Base-by-base conservation (phyloP, 2,888 invertebrate genomes). In the Synanthedon vespiformis region DNA sequence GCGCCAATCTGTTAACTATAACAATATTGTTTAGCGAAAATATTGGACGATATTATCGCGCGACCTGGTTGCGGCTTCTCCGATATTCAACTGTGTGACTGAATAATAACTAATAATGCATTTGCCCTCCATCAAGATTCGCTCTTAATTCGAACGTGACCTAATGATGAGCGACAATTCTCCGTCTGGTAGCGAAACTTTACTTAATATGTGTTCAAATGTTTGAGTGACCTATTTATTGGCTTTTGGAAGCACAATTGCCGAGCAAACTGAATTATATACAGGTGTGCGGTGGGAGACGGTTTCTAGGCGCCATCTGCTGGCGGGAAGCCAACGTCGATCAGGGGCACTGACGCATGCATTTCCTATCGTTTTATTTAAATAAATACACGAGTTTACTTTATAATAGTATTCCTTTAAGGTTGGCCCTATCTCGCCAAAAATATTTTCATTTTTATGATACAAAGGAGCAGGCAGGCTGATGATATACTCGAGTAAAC, bases 81-180 rank as follows among this genome's bases (percentile, higher is more conserved):
- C 58, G 56, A 59, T 65, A 61, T 67, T 68, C 13, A 16, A 14
- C 12, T 16, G 34, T 34, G 34, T 34, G 34, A 34, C 5, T 34
- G 10, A 34, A 34, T 34, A 10, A 34, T 34, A 34, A 34, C 34
- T 34, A 34, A 34, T 34, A 34, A 34, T 34, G 10, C 34, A 34
- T 10, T 34, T 22, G 22, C 22, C 22, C 22, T 22, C 5, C 5
- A 22, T 22, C 5, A 34, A 10, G 2, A 34, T 34, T 34, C 34
- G 34, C 8, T 6, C 10, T 34, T 34, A 34, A 34, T 34, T 8
- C 27, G 27, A 13, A 14, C n/a, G 10, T 44, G 14, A 34, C 53
- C 55, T 53, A 53, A 53, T 53, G 44, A 50, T 41, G 16, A 53
- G 48, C 40, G 47, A 14, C 51, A 11, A 4, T 47, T 13, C 27